Percentiles rank a stretch among this genome's conserved stretches.
These are phyloP conservation scores for Panurus biarmicus DNA, from an alignment of 2,113 vertebrate genomes.

Conservation along the genomic window DNA sequence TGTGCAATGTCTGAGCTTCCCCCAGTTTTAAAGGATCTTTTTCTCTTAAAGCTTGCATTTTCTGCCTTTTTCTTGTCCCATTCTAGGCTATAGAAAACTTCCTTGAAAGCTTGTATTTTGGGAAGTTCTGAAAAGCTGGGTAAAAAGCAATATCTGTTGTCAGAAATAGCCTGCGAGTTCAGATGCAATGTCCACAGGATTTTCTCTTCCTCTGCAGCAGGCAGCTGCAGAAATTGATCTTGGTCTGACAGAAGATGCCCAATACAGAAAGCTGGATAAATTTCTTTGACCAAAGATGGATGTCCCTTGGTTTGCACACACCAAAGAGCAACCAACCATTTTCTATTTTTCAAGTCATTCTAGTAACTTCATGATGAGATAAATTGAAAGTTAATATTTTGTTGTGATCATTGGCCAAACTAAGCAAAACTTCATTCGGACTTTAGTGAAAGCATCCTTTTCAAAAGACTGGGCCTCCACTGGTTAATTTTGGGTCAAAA, in stretches of 20 bases:
- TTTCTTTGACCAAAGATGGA: not conserved
- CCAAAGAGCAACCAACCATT: not conserved
- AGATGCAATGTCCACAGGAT: not conserved
- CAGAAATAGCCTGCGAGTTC: not conserved
- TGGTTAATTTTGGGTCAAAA: not conserved
- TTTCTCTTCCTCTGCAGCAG: not conserved
- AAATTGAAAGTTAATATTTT: not conserved
- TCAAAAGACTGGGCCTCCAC: not conserved
- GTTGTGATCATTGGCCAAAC: not conserved
- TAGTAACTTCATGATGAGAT: not conserved
- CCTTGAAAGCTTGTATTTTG: not conserved
- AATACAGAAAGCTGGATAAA: not conserved
- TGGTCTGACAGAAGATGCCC: not conserved
- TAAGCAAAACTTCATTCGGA: not conserved
- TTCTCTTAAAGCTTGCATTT: not conserved
- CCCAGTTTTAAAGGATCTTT: not conserved
- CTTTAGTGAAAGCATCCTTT: not conserved
- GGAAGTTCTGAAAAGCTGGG: not conserved
- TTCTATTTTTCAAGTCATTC: not conserved
- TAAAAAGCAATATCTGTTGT: not conserved
- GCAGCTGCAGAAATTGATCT: not conserved
- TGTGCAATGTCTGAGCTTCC: not conserved
- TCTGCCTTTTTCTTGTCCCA: not conserved
- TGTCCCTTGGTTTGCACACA: not conserved
- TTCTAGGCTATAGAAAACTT: not conserved